phyloP scores from a whole-genome alignment of 2,888 invertebrate species.

The Caenorhabditis uteleia region DNA sequence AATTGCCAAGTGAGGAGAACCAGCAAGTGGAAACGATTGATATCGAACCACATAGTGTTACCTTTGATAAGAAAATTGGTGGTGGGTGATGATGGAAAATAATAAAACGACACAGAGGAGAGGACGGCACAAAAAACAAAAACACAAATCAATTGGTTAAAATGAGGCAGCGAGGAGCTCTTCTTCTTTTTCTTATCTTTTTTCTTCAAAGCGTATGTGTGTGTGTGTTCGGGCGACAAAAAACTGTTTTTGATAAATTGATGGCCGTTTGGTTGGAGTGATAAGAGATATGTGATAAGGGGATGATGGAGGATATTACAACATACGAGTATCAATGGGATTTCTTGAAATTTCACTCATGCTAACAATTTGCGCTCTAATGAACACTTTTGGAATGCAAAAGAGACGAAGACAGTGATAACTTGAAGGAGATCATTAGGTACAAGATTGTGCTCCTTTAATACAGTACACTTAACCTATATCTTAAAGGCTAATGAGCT shows the following conservation, averaged over 20 bases:
- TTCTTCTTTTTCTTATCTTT: not conserved
- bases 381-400: too few relatives aligned
- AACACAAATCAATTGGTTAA: not conserved
- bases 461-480: too few relatives aligned
- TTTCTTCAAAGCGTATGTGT: conserved; percentile 1
- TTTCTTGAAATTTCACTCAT: too few relatives aligned
- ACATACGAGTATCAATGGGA: not conserved
- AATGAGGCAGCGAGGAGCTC: too few relatives aligned
- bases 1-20: conserved; percentile 68
- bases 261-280: not conserved
- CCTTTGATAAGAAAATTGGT: not conserved
- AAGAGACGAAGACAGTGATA: too few relatives aligned
- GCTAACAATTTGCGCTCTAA: too few relatives aligned
- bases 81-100: not conserved
- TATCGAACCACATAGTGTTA: conserved; percentile 59
- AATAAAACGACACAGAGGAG: not conserved
- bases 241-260: conserved; percentile 14
- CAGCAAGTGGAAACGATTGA: conserved; percentile 67
- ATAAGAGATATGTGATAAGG: not conserved
- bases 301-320: conserved; percentile 1
- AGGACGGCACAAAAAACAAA: not conserved
- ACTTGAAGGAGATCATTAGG: too few relatives aligned
- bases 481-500: too few relatives aligned
- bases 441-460: too few relatives aligned
- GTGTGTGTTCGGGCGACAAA: not conserved